Conservation (phyloP, 2,797 vertebrate species). For the Serranus cabrilla region DNA sequence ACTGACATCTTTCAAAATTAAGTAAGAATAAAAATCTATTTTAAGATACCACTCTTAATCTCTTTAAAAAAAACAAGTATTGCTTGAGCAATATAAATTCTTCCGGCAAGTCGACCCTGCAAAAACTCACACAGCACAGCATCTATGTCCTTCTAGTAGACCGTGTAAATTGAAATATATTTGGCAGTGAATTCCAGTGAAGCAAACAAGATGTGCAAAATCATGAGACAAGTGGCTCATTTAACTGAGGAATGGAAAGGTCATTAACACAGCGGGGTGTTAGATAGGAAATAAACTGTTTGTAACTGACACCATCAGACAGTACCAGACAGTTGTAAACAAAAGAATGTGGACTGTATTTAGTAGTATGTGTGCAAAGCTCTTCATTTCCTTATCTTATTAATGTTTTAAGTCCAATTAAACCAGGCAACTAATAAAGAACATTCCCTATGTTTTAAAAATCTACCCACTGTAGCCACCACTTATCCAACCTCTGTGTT, state of each 20-base stretch:
- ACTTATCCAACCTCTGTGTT: not conserved
- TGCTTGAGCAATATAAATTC: conserved; percentile 10
- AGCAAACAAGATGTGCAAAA: conserved; percentile 73
- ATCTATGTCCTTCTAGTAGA: conserved; percentile 25
- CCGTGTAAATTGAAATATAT: conserved; percentile 56
- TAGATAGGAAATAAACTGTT: conserved; percentile 78
- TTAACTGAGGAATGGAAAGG: conserved; percentile 72
- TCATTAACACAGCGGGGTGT: conserved; percentile 77
- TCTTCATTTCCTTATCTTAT: conserved; percentile 39
- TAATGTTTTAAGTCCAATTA: conserved; percentile 32
- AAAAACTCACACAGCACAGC: conserved; percentile 18
- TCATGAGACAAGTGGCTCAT: conserved; percentile 71
- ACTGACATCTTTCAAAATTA: not conserved
- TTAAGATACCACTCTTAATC: conserved; percentile 2
- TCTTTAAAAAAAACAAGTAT: not conserved
- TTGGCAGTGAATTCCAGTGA: conserved; percentile 63
- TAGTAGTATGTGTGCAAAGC: conserved; percentile 58
- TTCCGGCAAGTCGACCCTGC: not conserved
- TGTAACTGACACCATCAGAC: conserved; percentile 80
- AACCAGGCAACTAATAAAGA: too few species aligned
- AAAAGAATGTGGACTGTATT: conserved; percentile 68
- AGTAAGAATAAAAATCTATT: not conserved
- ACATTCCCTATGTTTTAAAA: not conserved
- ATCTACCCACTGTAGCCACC: not conserved
- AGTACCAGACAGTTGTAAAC: conserved; percentile 77